Evolutionary conservation across 2,888 invertebrate species (phyloP).

Genomic region (Oligia fasciuncula): DNA sequence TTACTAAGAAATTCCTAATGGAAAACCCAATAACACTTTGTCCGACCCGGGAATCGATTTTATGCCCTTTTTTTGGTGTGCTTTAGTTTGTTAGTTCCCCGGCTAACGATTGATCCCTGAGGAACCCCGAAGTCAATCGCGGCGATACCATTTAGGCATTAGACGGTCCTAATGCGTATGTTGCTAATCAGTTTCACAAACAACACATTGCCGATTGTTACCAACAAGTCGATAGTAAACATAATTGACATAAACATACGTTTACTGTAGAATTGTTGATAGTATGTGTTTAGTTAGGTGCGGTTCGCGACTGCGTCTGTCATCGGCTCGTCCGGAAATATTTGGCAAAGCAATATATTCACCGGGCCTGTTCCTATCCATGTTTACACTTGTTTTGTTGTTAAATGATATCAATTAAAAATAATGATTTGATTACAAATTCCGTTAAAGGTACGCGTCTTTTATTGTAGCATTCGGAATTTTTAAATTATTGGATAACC

Average conservation of each 20-base stretch:
- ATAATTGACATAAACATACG: conserved; percentile 11
- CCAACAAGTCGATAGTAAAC: conserved; percentile 12
- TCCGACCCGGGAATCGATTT: no score
- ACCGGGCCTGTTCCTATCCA: conserved; percentile 18
- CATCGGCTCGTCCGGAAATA: conserved; percentile 59
- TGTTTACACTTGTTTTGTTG: conserved; percentile 36
- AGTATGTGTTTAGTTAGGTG: conserved; percentile 14
- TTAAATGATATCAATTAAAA: background rate
- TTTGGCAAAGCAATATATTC: conserved; percentile 54
- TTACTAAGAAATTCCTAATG: no score
- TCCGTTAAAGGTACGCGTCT: background rate
- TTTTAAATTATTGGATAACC: background rate
- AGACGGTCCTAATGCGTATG: background rate
- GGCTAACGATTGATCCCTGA: conserved; percentile 4
- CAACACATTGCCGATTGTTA: conserved; percentile 17
- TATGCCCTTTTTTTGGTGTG: background rate
- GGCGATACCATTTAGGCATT: background rate
- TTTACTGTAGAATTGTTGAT: conserved; percentile 6
- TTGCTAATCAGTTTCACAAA: conserved; percentile 24
- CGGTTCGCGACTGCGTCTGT: conserved; percentile 2
- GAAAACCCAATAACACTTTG: no score
- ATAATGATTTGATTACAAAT: background rate
- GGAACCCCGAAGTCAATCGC: background rate
- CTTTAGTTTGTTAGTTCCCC: no score
- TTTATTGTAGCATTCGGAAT: background rate